Evolutionary conservation across 2,888 invertebrate species (phyloP), one percentile per base, ranked within the genome.

Genomic region (Acrobasis repandana): DNA sequence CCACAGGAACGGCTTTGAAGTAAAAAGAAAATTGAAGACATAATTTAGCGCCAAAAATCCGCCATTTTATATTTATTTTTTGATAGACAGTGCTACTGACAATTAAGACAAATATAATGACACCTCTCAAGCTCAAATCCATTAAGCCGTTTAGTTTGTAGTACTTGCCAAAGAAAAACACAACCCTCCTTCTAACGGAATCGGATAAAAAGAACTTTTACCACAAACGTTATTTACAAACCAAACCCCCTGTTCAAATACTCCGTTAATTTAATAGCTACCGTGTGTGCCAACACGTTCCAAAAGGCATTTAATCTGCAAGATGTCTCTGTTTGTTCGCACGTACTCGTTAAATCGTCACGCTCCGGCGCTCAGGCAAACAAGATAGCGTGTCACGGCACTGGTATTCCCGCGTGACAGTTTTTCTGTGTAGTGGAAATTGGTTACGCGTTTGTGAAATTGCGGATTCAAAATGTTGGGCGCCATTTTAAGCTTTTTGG

Each of bases 291-390:
- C 63, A 66, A 66, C 64, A 69, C 43, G 63, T 58, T 34, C 16
- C 56, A 56, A 58, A 58, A 51, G 61, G 52, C 75, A 76, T 81
- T 80, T 81, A 83, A 84, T 83, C 81, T 81, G 70, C 71, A 73
- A 77, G 83, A 82, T 82, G 81, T 79, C 76, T 75, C 34, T 43
- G 46, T 33, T 20, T 52, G 52, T 33, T 57, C 36, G 76, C 70
- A 71, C 67, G 72, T 63, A 68, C 86, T 86, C 84, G 86, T 86
- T 86, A 86, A 86, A 86, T 74, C 79, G 71, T 74, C 80, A 77
- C 86, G 86, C 80, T 82, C 68, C 63, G 66, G 63, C 65, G 67
- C 57, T 65, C 67, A 60, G 61, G 61, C 33, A 60, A 60, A 60
- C 60, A 70, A 69, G 72, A 69, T 71, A 54, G 52, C 50, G 47